Evolutionary conservation across 2,888 invertebrate genomes (phyloP), one percentile per base, ranked within the genome.

Genomic region (Leptopilina myrica): DNA sequence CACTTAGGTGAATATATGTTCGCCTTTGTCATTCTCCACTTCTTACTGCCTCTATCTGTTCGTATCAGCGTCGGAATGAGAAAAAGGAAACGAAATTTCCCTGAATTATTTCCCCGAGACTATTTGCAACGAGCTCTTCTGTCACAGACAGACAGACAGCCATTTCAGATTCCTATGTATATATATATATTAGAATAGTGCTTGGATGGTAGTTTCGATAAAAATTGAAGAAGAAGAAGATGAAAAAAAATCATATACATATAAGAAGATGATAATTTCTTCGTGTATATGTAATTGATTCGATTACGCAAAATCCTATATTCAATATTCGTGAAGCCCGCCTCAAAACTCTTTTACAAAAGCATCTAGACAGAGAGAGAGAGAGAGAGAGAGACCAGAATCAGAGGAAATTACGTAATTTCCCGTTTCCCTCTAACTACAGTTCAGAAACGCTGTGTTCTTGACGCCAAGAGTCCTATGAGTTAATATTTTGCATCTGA

Each of bases 331-430:
- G 78, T 33, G 8, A 73, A 73, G 33, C 4, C 73, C 56, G 56
- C 56, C 33, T 73, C 53, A 26, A n/a, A 73, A 73, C 14, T 73
- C 73, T 56, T 49, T n/a, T 49, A 73, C 33, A 56, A 26, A 73
- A 69, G 49, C 26, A 9, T 33, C 49, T 73, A 53, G 53, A 73
- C 26, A 11, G 8, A 20, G 20, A 20, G 20, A 20, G 20, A 20
- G 20, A 20, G 20, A 20, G 20, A 20, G 20, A 20, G 20, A 56
- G 20, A 8, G n/a, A 33, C 78, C 66, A 85, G 84, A 88, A 88
- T 86, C 82, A 81, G 81, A 85, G 90, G 90, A 90, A 90, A 90
- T 90, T 87, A 89, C 85, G 84, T 88, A 89, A 90, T 90, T 89
- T 90, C 90, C 90, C 87, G 83, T 82, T 78, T 78, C 65, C 81